These are phyloP conservation scores for Silurus lanzhouensis DNA, from an alignment of 2,797 vertebrate genomes.

Conservation along the genomic window DNA sequence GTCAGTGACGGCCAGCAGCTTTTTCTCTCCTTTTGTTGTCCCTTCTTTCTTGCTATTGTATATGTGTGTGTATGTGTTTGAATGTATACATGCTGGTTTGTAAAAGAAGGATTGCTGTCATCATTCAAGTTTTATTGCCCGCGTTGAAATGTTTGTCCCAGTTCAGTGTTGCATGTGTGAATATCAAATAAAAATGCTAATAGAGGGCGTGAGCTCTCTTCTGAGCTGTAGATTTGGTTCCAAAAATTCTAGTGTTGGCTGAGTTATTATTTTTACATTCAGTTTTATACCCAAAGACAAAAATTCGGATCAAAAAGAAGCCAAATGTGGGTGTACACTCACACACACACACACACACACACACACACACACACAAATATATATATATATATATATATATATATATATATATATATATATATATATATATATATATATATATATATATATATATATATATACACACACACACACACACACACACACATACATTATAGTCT, in stretches of 20 bases:
- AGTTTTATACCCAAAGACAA: neutral
- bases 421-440: neutral
- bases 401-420: neutral
- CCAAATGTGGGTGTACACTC: neutral
- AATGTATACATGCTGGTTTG: neutral
- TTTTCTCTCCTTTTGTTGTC: neutral
- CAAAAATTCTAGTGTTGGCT: neutral
- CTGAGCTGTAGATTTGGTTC: neutral
- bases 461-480: too few relatives aligned
- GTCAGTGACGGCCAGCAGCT: conserved; percentile 20
- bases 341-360: conserved; percentile 16
- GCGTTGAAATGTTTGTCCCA: neutral
- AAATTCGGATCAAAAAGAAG: neutral
- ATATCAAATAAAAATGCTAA: neutral
- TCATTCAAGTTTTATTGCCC: neutral
- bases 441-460: too few relatives aligned
- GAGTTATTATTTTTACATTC: neutral
- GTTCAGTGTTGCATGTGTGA: neutral
- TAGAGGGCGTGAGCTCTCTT: neutral
- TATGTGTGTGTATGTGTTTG: neutral
- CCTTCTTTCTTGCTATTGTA: neutral
- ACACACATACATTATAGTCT: neutral
- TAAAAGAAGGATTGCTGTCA: conserved; percentile 1
- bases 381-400: too few relatives aligned
- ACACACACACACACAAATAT: neutral